Evolutionary conservation across 2,113 vertebrate species (phyloP), one percentile per base, ranked within the genome.

Genomic region (Aphyosemion australe): DNA sequence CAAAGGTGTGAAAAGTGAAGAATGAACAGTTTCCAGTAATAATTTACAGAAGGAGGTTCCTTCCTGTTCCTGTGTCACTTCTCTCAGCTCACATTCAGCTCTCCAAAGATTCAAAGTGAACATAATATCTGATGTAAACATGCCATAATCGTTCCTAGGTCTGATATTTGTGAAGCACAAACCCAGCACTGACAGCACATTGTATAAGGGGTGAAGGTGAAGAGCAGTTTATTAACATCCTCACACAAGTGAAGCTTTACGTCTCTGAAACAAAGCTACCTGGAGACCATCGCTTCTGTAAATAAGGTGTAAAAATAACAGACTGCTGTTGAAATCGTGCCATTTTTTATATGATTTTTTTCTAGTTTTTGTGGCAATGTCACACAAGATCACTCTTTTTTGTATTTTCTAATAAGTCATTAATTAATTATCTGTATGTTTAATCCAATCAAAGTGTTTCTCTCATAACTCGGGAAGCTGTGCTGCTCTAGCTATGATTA

Each of bases 251-350:
- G 65, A 78, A 72, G 69, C 73, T 85, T 72, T 61, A 60, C 32
- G 51, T 72, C 67, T 70, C 48, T 14, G 49, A 45, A 58, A 51
- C 34, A 76, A 52, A 31, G 62, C 49, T 26, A 74, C 65, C 50
- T 59, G 39, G 39, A 65, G 58, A 80, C 60, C 43, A 54, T 19
- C 15, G 73, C 69, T 51, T 78, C 63, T 91, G 86, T 91, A 87
- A 72, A 91, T 89, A 86, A 14, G 15, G 47, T 89, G 84, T 90
- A 87, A 74, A 42, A 39, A 74, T 84, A 85, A 81, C 82, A 80
- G 69, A 74, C 64, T 32, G 53, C 83, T 80, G 43, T 78, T 80
- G 61, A 64, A 82, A 80, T 61, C 63, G 84, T 76, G 88, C 80
- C 82, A 87, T 74, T 78, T 85, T 85, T 72, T 76, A 26, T 37